phyloP scores from a whole-genome alignment of 2,888 invertebrate genomes.

The Melanchra persicariae region DNA sequence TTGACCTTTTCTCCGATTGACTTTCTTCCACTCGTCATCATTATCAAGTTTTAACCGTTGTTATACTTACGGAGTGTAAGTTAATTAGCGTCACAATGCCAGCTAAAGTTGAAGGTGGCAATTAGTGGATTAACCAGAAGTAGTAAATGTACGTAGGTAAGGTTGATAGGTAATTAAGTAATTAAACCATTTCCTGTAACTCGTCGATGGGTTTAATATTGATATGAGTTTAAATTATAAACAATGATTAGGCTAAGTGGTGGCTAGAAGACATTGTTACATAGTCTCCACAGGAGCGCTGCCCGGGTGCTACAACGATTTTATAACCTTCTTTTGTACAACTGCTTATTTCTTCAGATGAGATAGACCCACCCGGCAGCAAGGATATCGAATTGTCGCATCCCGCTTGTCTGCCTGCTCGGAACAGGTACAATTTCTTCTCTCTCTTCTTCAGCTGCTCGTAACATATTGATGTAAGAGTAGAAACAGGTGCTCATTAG shows the following conservation, averaged over 20 bases:
- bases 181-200: slow-evolving; percentile 44
- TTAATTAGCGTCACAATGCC: slow-evolving; percentile 34
- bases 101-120: slow-evolving; percentile 54
- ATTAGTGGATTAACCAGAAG: slow-evolving; percentile 48
- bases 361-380: no score
- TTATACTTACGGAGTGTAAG: slow-evolving; percentile 17
- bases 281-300: no score
- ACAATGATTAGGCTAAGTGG: slow-evolving; percentile 5
- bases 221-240: no score
- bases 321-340: no score
- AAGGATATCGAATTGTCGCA: no score
- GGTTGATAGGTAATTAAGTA: slow-evolving; percentile 36
- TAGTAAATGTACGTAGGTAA: slow-evolving; percentile 21
- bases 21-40: slow-evolving; percentile 30
- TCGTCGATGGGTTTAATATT: slow-evolving; percentile 1
- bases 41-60: slow-evolving; percentile 5
- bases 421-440: no score
- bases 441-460: no score
- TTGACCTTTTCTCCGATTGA: slow-evolving; percentile 44
- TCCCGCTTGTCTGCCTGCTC: no score
- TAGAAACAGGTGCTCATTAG: no score
- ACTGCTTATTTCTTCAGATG: no score
- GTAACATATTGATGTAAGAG: no score
- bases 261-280: not conserved
- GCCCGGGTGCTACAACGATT: no score